phyloP scores from a whole-genome alignment of 2,113 vertebrate species.

The Podarcis muralis region DNA sequence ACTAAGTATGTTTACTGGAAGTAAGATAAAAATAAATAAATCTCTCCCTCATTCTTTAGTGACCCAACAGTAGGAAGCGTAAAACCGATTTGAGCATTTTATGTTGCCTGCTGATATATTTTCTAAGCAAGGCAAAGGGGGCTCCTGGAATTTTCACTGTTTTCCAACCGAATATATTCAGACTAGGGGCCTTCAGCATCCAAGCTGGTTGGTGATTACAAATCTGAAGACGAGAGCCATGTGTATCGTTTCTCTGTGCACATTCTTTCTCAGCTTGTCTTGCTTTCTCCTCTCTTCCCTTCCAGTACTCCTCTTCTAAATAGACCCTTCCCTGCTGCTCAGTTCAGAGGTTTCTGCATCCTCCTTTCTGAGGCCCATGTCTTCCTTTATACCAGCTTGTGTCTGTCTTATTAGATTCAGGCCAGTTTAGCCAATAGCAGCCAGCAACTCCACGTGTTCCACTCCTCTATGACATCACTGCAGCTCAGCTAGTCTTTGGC shows the following conservation, averaged over 20 bases:
- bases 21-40: conserved; percentile 33
- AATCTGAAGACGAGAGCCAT: not conserved
- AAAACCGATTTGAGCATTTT: not conserved
- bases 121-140: conserved; percentile 1
- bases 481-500: not conserved
- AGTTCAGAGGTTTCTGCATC: not conserved
- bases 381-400: not conserved
- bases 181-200: not conserved
- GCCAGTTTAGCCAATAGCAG: not conserved
- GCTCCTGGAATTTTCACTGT: not conserved
- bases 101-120: not conserved
- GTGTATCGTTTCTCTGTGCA: not conserved
- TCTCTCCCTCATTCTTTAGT: conserved; percentile 37
- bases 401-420: not conserved
- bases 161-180: not conserved
- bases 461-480: not conserved
- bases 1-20: conserved; percentile 30
- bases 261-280: not conserved
- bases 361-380: not conserved
- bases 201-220: not conserved
- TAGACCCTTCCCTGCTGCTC: no score
- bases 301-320: not conserved
- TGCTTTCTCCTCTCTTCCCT: not conserved
- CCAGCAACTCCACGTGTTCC: not conserved
- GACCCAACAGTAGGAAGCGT: conserved; percentile 3